A percentile compares a stretch with the other conserved stretches of the same genome.
These are phyloP conservation scores for Polymixis lichenea DNA, from an alignment of 2,888 invertebrate genomes.

Conservation along the genomic window DNA sequence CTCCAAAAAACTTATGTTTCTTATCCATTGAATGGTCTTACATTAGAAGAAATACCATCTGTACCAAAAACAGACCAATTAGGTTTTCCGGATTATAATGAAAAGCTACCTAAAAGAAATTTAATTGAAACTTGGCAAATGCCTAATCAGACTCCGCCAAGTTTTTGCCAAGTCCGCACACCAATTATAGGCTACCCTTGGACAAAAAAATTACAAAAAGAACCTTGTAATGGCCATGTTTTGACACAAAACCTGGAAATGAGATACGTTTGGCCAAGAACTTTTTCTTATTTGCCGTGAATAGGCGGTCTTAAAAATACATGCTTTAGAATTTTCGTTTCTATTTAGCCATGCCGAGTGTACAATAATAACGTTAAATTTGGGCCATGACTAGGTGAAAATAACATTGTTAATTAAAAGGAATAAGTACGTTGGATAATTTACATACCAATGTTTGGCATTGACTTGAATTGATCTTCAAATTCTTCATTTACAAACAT, in stretches of 20 bases:
- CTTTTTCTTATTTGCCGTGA: constrained; percentile 20
- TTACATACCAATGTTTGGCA: background rate
- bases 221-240: constrained; percentile 48
- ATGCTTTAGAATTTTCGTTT: constrained; percentile 4
- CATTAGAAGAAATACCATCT: background rate
- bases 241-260: constrained; percentile 53
- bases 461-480: background rate
- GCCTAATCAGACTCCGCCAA: constrained; percentile 49
- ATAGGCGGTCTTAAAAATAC: background rate
- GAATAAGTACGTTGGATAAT: background rate
- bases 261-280: constrained; percentile 19
- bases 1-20: background rate
- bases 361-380: background rate
- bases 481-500: background rate
- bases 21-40: background rate
- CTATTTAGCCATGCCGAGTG: background rate
- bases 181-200: constrained; percentile 42
- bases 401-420: background rate
- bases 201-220: constrained; percentile 53
- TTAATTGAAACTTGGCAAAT: constrained; percentile 52
- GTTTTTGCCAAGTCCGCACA: constrained; percentile 52
- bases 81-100: background rate
- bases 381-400: background rate
- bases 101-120: constrained; percentile 37
- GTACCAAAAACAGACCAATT: constrained; percentile 27